These are phyloP conservation scores for Lophius americanus DNA, from an alignment of 2,797 vertebrate genomes.

Conservation along the genomic window DNA sequence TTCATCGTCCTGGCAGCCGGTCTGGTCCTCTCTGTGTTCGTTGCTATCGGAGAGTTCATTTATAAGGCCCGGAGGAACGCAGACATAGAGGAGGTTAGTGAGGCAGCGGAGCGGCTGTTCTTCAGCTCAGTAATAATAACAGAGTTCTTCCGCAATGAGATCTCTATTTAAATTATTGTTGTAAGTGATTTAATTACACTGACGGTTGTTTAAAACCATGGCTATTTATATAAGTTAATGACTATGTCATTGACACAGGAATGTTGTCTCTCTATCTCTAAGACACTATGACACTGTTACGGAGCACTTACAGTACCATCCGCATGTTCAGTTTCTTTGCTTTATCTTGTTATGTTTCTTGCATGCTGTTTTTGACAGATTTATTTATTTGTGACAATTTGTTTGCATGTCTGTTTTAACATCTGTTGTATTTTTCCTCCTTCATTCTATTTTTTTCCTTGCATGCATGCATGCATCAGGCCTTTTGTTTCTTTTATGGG, in stretches of 20 bases:
- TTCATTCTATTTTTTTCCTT: slow-evolving; percentile 45
- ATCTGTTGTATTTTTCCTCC: slow-evolving; percentile 32
- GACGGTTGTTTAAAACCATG: background rate
- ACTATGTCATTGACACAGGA: slow-evolving; percentile 6
- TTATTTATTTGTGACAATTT: background rate
- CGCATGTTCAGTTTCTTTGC: background rate
- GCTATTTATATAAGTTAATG: background rate
- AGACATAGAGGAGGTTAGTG: slow-evolving; percentile 94
- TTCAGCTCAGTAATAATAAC: background rate
- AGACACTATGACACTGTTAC: too few relatives aligned
- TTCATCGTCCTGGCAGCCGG: slow-evolving; percentile 97
- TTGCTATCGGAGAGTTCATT: slow-evolving; percentile 97
- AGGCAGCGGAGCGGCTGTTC: background rate
- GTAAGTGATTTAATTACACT: background rate
- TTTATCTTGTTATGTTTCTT: slow-evolving; percentile 4
- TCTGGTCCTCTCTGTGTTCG: slow-evolving; percentile 94
- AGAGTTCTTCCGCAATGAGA: background rate
- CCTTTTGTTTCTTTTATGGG: slow-evolving; percentile 98
- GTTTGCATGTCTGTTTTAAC: slow-evolving; percentile 1
- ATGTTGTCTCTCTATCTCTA: slow-evolving; percentile 2
- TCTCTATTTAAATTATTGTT: background rate
- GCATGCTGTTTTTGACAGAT: background rate
- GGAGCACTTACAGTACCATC: background rate
- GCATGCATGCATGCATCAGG: slow-evolving; percentile 86
- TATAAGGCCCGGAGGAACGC: slow-evolving; percentile 94